Evolutionary conservation across 2,888 invertebrate species (phyloP).

Genomic region (Spodoptera exigua): DNA sequence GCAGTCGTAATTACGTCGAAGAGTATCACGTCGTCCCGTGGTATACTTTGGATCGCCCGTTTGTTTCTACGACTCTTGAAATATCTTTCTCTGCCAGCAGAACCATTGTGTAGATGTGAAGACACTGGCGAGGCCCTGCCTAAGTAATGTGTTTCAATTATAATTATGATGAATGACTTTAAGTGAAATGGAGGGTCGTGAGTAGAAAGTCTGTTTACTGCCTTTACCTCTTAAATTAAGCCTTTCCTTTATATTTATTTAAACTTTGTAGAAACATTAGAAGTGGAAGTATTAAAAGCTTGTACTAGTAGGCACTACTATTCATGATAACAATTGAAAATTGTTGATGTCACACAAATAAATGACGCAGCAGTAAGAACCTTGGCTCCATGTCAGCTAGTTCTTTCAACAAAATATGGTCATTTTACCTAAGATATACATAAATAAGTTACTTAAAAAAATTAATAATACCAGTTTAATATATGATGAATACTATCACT

Average conservation of each 20-base stretch:
- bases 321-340: too few species aligned
- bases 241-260: too few species aligned
- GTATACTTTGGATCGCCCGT: slow-evolving; percentile 65
- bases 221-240: background rate
- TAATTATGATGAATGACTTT: slow-evolving; percentile 40
- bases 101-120: slow-evolving; percentile 49
- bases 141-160: slow-evolving; percentile 29
- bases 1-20: slow-evolving; percentile 72
- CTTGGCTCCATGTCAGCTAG: too few species aligned
- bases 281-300: background rate
- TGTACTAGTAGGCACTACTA: too few species aligned
- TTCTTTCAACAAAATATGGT: too few species aligned
- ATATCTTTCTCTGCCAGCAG: slow-evolving; percentile 70
- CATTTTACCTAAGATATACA: too few species aligned
- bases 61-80: slow-evolving; percentile 76
- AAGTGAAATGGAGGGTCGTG: background rate
- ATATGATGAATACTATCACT: too few species aligned
- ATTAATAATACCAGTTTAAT: too few species aligned
- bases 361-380: too few species aligned
- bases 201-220: background rate
- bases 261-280: background rate
- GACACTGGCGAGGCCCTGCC: slow-evolving; percentile 13
- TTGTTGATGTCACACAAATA: too few species aligned
- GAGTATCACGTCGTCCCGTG: slow-evolving; percentile 70
- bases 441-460: too few species aligned